phyloP scores from a whole-genome alignment of 2,113 vertebrate genomes.

The Tychaedon coryphoeus region DNA sequence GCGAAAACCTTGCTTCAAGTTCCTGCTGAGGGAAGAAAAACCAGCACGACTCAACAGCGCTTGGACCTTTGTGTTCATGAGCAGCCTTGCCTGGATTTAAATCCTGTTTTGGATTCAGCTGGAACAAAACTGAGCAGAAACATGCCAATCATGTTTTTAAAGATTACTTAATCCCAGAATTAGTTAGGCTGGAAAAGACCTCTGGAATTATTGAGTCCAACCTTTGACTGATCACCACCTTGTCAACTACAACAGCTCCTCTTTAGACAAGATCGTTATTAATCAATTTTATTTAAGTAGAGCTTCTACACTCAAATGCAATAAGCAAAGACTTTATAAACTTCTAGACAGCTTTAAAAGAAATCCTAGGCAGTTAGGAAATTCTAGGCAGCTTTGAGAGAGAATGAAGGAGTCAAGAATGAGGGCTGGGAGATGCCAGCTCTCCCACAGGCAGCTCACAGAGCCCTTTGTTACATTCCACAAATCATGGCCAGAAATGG shows the following conservation, averaged over 20 bases:
- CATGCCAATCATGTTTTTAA: background rate
- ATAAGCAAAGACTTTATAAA: background rate
- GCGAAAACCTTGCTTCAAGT: accelerated
- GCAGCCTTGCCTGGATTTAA: background rate
- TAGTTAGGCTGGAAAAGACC: background rate
- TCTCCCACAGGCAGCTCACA: accelerated
- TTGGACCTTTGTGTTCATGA: accelerated
- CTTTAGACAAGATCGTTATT: background rate
- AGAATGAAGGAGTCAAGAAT: background rate
- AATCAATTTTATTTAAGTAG: background rate
- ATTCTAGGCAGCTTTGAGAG: background rate
- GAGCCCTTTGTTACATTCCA: background rate
- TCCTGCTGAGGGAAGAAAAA: background rate
- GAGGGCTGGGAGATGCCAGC: background rate
- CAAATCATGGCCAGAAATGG: background rate
- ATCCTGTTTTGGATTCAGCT: background rate
- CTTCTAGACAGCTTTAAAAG: background rate
- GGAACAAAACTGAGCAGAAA: background rate
- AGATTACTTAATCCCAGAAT: background rate
- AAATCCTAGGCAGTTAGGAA: background rate
- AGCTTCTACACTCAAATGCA: background rate
- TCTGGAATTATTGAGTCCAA: background rate
- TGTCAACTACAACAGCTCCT: background rate
- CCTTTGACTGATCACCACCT: background rate
- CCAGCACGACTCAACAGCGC: accelerated